Conservation (phyloP, 2,888 invertebrate genomes). For the Lamellibrachia columna region DNA sequence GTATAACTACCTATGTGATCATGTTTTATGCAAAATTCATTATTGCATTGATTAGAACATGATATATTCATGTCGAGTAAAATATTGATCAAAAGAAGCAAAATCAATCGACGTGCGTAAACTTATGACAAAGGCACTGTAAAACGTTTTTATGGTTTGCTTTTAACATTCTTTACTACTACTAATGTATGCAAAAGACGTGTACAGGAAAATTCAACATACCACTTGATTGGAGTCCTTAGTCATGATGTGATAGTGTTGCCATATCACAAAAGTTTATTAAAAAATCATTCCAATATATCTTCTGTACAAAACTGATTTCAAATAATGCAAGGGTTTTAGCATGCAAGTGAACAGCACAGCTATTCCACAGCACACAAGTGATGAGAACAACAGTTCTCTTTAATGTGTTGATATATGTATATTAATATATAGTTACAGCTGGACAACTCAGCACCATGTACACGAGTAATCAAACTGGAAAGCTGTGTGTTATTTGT, state of each 20-base stretch:
- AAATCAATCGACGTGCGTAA: not conserved
- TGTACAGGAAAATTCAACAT: not conserved
- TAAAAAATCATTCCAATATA: not conserved
- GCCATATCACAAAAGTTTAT: not conserved
- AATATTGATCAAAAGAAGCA: no score
- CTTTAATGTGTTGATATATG: no score
- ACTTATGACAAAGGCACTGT: not conserved
- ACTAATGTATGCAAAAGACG: not conserved
- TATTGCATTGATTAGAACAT: conserved; percentile 8
- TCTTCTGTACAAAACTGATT: not conserved
- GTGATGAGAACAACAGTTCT: no score
- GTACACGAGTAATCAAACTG: no score
- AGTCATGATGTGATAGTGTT: not conserved
- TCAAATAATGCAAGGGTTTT: not conserved
- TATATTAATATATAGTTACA: no score
- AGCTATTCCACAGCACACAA: no score
- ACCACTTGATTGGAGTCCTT: not conserved
- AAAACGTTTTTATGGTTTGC: not conserved
- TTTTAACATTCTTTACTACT: not conserved
- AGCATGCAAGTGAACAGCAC: not conserved
- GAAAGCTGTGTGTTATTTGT: no score
- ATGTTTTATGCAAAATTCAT: not conserved
- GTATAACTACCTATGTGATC: not conserved
- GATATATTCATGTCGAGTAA: not conserved
- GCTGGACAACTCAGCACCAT: no score